phyloP scores from a whole-genome alignment of 2,888 invertebrate genomes.

The Melipona beecheii region DNA sequence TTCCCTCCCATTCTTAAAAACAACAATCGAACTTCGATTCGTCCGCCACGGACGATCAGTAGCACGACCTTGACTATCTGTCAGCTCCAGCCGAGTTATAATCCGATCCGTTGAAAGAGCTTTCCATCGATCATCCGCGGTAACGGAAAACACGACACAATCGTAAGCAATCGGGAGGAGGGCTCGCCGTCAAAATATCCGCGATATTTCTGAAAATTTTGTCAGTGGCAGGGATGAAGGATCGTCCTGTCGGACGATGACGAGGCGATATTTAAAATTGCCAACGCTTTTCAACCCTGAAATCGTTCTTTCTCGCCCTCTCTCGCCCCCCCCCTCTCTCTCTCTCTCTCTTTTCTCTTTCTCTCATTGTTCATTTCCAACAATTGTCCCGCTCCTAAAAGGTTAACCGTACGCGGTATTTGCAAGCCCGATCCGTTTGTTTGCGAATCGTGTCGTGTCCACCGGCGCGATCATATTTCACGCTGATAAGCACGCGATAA shows the following conservation, averaged over 20 bases:
- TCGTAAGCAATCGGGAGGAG: constrained; percentile 7
- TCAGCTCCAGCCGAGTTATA: neutral
- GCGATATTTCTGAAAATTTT: constrained; percentile 5
- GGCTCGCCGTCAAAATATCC: neutral
- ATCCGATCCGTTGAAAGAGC: neutral
- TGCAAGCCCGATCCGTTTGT: constrained; percentile 27
- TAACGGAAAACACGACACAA: neutral
- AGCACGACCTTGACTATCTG: neutral
- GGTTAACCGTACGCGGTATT: constrained; percentile 33
- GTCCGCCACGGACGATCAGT: neutral
- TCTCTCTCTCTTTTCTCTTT: too few species aligned
- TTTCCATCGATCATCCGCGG: neutral
- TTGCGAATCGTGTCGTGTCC: constrained; percentile 22
- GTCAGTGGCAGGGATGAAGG: constrained; percentile 5
- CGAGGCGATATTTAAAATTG: constrained; percentile 8
- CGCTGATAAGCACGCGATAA: constrained; percentile 43
- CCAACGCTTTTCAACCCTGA: neutral
- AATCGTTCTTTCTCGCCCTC: neutral
- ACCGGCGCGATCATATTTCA: constrained; percentile 41
- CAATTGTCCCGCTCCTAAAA: constrained; percentile 44
- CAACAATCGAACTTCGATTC: neutral
- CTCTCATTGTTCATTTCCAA: constrained; percentile 39
- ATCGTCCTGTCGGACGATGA: neutral
- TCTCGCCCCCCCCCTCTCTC: neutral
- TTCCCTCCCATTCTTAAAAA: neutral